Base-by-base conservation (phyloP, 1,140 invertebrate genomes). In the Zophobas morio region DNA sequence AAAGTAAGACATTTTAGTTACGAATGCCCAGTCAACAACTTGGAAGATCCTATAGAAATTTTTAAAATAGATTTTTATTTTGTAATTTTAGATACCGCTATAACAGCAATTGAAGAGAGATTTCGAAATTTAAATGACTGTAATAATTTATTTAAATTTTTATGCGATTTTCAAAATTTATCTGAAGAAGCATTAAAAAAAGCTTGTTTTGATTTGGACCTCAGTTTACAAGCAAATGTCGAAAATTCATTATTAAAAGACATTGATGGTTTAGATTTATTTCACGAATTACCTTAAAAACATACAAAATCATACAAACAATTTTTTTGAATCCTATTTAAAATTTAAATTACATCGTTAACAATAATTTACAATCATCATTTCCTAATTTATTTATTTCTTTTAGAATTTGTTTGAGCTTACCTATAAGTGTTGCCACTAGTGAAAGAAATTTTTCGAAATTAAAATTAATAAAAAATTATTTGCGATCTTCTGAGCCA, bases 381-480 rank as follows among this genome's bases (percentile, higher is more conserved):
- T 73, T 20, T 51, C 47, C 70, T 32, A 73, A 73, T 1, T 20
- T 39, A 73, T 6, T 42, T 2, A 75, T 75, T 39, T 33, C 66
- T 6, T 42, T 77, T 54, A 4, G 51, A 72, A 77, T 74, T 46
- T 78, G 74, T n/a, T 20, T 74, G 1, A 74, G 70, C 4, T 0
- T 74, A 5, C 57, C 76, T n/a, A 39, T 78, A 6, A 74, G 51
- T 20, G 70, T 74, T 32, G 76, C 53, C 46, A 54, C 37, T 34
- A 70, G 6, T 39, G 76, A 74, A 70, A 57, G 76, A 36, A 73
- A 70, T 6, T 77, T 73, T 73, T 77, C 54, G 32, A 77, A 77
- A 74, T 73, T 42, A 35, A 77, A 77, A 39, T 46, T 77, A 53
- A 77, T 77, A 4, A 77, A 74, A 74, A 77, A 57, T 53, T 77